Evolutionary conservation across 2,888 invertebrate species (phyloP).

Genomic region (Dryomyza anilis): DNA sequence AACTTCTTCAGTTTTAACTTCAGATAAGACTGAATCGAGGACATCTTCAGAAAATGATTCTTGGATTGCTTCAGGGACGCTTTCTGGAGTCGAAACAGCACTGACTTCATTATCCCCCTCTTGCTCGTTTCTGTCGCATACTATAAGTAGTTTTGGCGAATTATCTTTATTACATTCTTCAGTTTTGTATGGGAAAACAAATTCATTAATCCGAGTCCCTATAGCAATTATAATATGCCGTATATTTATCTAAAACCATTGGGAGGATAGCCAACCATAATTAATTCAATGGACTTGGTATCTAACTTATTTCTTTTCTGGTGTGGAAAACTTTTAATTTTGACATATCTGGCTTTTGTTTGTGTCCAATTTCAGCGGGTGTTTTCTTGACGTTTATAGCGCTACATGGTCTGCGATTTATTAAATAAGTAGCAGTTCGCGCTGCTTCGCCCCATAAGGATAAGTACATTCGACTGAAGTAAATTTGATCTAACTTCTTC

Average conservation of each 20-base stretch:
- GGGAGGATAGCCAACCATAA: conserved; percentile 3
- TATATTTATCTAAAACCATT: not conserved
- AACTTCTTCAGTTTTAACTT: not conserved
- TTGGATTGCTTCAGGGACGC: no score
- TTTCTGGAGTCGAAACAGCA: no score
- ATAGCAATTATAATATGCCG: not conserved
- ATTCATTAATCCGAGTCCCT: not conserved
- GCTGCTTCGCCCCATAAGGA: not conserved
- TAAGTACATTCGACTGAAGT: not conserved
- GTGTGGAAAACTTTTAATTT: conserved; percentile 1
- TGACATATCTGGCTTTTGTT: not conserved
- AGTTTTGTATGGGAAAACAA: not conserved
- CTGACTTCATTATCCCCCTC: no score
- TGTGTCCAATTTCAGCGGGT: not conserved
- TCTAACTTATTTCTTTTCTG: conserved; percentile 3
- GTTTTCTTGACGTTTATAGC: not conserved
- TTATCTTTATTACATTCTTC: not conserved
- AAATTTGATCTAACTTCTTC: not conserved
- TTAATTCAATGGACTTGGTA: not conserved
- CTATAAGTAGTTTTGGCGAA: not conserved
- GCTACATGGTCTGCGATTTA: not conserved
- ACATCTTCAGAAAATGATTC: not conserved
- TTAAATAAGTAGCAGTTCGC: not conserved
- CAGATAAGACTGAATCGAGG: not conserved
- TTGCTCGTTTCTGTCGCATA: no score